A percentile compares a stretch with the other conserved stretches of the same genome.
Conservation (phyloP, 1,140 invertebrate genomes). For the Drosophila arawakana region DNA sequence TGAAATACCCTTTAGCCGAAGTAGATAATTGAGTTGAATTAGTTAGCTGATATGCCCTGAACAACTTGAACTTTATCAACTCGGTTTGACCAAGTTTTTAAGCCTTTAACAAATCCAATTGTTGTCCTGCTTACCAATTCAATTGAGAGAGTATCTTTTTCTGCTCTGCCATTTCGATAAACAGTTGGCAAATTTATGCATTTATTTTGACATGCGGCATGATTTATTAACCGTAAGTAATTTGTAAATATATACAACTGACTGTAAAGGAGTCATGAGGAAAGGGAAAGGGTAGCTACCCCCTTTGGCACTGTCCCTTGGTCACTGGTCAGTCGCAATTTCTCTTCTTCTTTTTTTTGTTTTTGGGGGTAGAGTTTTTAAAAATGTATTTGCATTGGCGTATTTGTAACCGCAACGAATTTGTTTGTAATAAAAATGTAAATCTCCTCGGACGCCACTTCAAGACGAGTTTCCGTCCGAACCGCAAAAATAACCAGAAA, state of each 20-base stretch:
- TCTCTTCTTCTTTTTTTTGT: background rate
- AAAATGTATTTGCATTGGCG: constrained; percentile 77
- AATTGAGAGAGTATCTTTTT: constrained; percentile 52
- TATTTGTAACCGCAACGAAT: constrained; percentile 80
- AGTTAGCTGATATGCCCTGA: background rate
- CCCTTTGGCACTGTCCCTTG: constrained; percentile 38
- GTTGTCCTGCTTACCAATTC: constrained; percentile 51
- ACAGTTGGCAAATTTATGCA: constrained; percentile 77
- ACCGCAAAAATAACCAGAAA: constrained; percentile 51
- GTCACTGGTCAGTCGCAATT: constrained; percentile 35
- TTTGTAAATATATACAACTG: constrained; percentile 68
- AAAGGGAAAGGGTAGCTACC: constrained; percentile 27
- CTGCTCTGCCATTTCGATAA: constrained; percentile 42
- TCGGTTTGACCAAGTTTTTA: constrained; percentile 53
- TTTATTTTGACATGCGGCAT: constrained; percentile 83
- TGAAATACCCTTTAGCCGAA: constrained; percentile 19
- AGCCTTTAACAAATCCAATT: constrained; percentile 75
- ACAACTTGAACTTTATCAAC: background rate
- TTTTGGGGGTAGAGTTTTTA: constrained; percentile 28
- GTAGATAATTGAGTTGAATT: background rate
- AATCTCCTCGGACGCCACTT: constrained; percentile 74
- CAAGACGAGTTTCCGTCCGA: constrained; percentile 58
- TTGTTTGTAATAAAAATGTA: constrained; percentile 83
- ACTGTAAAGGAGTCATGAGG: constrained; percentile 11
- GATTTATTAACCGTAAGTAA: constrained; percentile 84